Percentiles rank a stretch among this genome's conserved stretches.
Evolutionary conservation across 2,888 invertebrate genomes (phyloP).

Genomic region (Anodontia alba): DNA sequence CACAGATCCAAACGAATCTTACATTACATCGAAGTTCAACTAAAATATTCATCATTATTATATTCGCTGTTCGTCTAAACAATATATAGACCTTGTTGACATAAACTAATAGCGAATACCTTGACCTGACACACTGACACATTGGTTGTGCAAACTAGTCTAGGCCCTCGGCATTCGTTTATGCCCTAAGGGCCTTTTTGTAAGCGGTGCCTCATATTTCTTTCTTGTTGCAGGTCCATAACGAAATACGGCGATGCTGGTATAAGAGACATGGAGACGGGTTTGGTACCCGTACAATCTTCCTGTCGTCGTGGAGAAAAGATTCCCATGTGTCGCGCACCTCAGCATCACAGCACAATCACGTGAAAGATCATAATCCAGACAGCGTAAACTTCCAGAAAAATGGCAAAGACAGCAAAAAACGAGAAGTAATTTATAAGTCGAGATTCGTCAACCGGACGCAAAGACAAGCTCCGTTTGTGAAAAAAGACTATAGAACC

Average conservation of each 20-base stretch:
- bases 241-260: constrained; percentile 46
- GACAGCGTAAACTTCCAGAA: not conserved
- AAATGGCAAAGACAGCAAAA: not conserved
- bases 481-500: not conserved
- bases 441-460: not conserved
- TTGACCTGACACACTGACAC: no score
- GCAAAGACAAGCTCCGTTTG: not conserved
- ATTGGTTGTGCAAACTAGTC: no score
- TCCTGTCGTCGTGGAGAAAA: constrained; percentile 55
- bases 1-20: no score
- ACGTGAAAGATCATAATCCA: not conserved
- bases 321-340: constrained; percentile 40
- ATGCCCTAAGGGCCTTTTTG: no score
- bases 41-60: no score
- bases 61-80: no score
- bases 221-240: constrained; percentile 38
- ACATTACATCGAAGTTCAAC: no score
- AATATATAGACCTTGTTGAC: no score
- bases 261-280: constrained; percentile 34
- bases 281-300: constrained; percentile 40
- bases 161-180: no score
- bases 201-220: no score
- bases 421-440: not conserved
- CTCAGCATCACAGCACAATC: constrained; percentile 35
- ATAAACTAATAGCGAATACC: no score